phyloP scores from a whole-genome alignment of 2,888 invertebrate species.

The Andrena hattorfiana region DNA sequence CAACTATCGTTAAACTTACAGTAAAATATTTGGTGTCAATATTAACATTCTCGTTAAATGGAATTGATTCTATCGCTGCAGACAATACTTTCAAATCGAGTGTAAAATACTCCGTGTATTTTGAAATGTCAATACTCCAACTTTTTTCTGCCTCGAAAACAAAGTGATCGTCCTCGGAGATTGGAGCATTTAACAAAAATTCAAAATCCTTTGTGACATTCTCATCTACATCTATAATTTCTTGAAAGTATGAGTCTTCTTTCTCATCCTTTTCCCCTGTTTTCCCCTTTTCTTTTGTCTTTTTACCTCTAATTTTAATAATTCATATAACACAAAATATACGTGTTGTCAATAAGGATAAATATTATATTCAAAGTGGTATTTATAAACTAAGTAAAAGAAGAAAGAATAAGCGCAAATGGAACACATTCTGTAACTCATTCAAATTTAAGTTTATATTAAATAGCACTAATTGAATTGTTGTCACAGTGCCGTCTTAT shows the following conservation, averaged over 20 bases:
- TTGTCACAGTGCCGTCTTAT: too few relatives aligned
- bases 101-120: constrained; percentile 84
- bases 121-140: constrained; percentile 83
- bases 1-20: constrained; percentile 68
- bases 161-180: constrained; percentile 83
- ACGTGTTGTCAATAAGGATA: neutral
- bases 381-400: too few relatives aligned
- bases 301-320: constrained; percentile 26
- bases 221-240: constrained; percentile 38
- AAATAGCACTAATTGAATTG: too few relatives aligned
- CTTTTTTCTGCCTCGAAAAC: constrained; percentile 85
- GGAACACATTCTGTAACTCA: too few relatives aligned
- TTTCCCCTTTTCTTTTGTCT: constrained; percentile 2
- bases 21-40: constrained; percentile 83
- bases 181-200: constrained; percentile 81
- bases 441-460: too few relatives aligned
- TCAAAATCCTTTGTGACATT: constrained; percentile 79
- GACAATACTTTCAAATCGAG: constrained; percentile 84
- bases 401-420: too few relatives aligned
- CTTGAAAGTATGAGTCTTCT: constrained; percentile 31
- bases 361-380: too few relatives aligned
- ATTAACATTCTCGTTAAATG: constrained; percentile 85
- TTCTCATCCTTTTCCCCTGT: neutral
- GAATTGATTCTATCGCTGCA: constrained; percentile 84
- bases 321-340: neutral